Conservation (phyloP, 37 sponge, comb jelly and placozoan genomes). For the Corticium candelabrum region DNA sequence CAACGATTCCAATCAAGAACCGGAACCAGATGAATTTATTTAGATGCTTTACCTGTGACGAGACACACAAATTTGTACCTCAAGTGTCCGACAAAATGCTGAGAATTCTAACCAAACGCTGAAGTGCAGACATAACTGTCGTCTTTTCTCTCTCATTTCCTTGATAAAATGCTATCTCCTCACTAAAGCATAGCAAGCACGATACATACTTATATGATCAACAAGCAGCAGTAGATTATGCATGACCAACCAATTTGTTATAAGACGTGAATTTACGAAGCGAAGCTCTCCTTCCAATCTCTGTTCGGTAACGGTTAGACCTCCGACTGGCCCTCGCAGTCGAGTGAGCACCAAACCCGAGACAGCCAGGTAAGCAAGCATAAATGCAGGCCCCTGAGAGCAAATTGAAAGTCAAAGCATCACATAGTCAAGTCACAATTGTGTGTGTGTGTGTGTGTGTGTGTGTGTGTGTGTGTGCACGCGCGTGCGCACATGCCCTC, state of each 20-base stretch:
- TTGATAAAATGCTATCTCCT: conserved; percentile 92
- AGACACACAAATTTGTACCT: background rate
- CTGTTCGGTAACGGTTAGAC: conserved; percentile 84
- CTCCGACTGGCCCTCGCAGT: conserved; percentile 63
- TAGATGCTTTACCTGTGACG: conserved; percentile 61
- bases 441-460: conserved; percentile 3
- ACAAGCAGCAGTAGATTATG: background rate
- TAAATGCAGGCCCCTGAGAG: conserved; percentile 53
- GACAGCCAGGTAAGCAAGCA: conserved; percentile 64
- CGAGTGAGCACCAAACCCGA: conserved; percentile 74
- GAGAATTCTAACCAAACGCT: conserved; percentile 37
- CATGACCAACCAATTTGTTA: conserved; percentile 62
- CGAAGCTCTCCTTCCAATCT: conserved; percentile 78
- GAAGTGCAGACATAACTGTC: conserved; percentile 56
- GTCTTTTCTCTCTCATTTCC: conserved; percentile 64
- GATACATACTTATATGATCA: background rate
- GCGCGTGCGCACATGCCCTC: too few species aligned
- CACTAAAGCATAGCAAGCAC: conserved; percentile 23
- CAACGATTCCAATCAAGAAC: conserved; percentile 74
- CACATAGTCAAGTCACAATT: too few species aligned
- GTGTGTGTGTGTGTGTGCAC: too few species aligned
- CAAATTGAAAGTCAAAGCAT: too few species aligned
- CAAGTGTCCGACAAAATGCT: background rate
- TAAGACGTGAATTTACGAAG: conserved; percentile 82
- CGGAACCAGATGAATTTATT: conserved; percentile 59